Evolutionary conservation across 1,140 invertebrate species (phyloP).

Genomic region (Ips nitidus): DNA sequence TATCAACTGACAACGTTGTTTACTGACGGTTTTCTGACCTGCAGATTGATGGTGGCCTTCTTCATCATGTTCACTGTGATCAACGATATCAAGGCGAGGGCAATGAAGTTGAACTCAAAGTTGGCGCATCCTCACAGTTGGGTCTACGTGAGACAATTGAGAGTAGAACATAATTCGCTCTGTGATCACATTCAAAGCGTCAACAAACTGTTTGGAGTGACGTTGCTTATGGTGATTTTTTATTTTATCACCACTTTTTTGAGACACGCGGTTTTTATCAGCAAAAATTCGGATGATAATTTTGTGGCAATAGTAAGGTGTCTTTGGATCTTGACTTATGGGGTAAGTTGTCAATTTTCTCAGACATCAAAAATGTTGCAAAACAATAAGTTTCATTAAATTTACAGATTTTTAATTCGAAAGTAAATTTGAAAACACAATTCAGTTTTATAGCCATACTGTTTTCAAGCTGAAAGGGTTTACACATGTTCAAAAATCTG

Average conservation of each 20-base stretch:
- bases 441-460: no score
- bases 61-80: constrained; percentile 16
- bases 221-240: constrained; percentile 15
- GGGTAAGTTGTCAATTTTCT: constrained; percentile 1
- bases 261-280: constrained; percentile 17
- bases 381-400: no score
- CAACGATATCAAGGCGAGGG: not conserved
- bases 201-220: constrained; percentile 8
- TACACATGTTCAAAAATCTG: no score
- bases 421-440: no score
- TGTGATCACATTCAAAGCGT: constrained; percentile 10
- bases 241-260: constrained; percentile 13
- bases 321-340: constrained; percentile 17
- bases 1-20: constrained; percentile 11
- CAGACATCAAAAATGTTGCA: no score
- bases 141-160: not conserved
- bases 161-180: not conserved
- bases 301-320: constrained; percentile 6
- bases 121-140: not conserved
- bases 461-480: no score
- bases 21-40: constrained; percentile 14
- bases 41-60: constrained; percentile 5
- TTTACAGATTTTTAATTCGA: no score
- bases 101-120: constrained; percentile 1
- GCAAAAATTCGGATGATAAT: not conserved